phyloP scores from a whole-genome alignment of 2,888 invertebrate genomes.

The Xiphydria camelus region DNA sequence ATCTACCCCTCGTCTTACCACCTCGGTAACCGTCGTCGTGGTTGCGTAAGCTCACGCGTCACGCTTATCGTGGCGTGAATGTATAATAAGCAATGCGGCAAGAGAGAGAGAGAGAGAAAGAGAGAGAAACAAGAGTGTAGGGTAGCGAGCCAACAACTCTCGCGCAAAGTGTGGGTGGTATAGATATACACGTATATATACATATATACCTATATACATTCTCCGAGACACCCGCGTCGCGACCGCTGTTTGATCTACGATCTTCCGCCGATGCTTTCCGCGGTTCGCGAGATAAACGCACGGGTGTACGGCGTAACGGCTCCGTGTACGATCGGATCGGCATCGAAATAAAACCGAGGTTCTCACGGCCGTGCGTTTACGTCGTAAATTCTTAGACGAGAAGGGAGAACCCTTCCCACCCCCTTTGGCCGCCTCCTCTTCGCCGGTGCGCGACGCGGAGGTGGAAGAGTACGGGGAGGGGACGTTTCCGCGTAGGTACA shows the following conservation, averaged over 20 bases:
- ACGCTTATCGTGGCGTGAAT: slow-evolving; percentile 45
- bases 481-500: no score
- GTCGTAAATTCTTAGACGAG: no score
- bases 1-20: slow-evolving; percentile 58
- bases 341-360: no score
- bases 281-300: no score
- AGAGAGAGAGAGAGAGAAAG: no score
- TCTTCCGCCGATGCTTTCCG: no score
- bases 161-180: background rate
- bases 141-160: slow-evolving; percentile 26
- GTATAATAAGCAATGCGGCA: slow-evolving; percentile 57
- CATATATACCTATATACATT: slow-evolving; percentile 1
- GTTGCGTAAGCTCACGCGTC: slow-evolving; percentile 33
- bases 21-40: slow-evolving; percentile 43
- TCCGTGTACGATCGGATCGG: no score
- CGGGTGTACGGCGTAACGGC: no score
- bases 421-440: background rate
- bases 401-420: no score
- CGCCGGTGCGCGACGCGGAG: background rate
- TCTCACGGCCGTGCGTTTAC: no score
- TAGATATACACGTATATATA: slow-evolving; percentile 13
- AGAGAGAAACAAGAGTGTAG: no score
- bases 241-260: slow-evolving; percentile 56
- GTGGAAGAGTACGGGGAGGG: background rate
- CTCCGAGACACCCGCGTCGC: slow-evolving; percentile 13